Evolutionary conservation across 2,797 vertebrate genomes (phyloP).

Genomic region (Eleutherodactylus coqui): DNA sequence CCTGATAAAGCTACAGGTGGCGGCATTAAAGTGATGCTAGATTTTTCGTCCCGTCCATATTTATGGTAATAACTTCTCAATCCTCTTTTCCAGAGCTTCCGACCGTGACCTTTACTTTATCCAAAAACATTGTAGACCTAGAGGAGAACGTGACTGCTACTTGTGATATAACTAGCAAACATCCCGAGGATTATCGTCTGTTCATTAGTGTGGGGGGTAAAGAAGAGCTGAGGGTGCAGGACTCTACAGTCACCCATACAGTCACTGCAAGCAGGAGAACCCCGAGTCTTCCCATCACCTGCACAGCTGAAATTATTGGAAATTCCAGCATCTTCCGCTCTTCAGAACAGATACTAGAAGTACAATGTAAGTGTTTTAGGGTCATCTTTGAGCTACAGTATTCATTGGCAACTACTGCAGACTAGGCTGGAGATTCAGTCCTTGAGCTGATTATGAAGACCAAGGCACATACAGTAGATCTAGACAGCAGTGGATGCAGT

Average conservation of each 20-base stretch:
- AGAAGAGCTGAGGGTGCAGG: background rate
- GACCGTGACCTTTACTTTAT: background rate
- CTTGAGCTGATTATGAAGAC: too few relatives aligned
- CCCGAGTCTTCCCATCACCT: background rate
- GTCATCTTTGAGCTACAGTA: too few relatives aligned
- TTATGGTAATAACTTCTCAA: background rate
- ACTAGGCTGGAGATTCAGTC: too few relatives aligned
- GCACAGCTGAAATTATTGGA: background rate
- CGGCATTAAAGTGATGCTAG: background rate
- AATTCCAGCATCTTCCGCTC: background rate
- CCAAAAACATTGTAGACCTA: background rate
- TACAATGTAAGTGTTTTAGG: constrained; percentile 29
- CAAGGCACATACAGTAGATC: too few relatives aligned
- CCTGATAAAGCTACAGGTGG: background rate
- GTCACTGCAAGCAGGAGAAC: background rate
- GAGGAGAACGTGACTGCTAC: background rate
- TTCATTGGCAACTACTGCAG: too few relatives aligned
- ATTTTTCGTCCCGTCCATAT: too few relatives aligned
- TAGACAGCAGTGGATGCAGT: too few relatives aligned
- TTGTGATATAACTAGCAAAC: background rate
- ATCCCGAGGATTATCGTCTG: background rate
- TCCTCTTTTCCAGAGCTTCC: constrained; percentile 25
- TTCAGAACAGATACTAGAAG: background rate
- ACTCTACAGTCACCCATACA: background rate
- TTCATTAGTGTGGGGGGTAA: background rate